Percentiles rank a stretch among this genome's conserved stretches.
Evolutionary conservation across 2,797 vertebrate genomes (phyloP).

Genomic region (Squalus acanthias): DNA sequence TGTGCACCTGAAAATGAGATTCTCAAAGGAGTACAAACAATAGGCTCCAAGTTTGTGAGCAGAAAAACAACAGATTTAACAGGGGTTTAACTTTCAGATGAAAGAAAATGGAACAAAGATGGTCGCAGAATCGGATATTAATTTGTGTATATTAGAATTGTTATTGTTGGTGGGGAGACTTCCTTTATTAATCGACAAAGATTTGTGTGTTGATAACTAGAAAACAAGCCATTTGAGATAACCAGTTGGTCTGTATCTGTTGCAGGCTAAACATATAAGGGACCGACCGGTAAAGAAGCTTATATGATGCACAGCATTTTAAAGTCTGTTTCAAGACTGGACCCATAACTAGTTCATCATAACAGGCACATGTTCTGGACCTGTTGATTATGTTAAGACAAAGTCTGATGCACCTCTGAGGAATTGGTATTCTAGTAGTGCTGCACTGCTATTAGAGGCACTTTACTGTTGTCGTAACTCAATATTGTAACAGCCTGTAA

Average conservation of each 20-base stretch:
- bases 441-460: neutral
- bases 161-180: neutral
- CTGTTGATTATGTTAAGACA: neutral
- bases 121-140: neutral
- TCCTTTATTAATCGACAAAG: conserved; percentile 5
- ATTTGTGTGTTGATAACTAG: neutral
- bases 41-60: neutral
- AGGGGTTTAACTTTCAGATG: neutral
- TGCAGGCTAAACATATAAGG: neutral
- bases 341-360: neutral
- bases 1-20: conserved; percentile 10
- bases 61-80: neutral
- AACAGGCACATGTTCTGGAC: neutral
- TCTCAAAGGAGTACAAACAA: neutral
- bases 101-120: neutral
- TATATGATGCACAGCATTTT: neutral
- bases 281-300: neutral
- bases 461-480: neutral
- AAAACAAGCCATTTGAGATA: neutral
- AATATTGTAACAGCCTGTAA: neutral
- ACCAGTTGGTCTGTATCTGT: neutral
- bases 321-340: neutral
- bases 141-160: neutral
- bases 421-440: neutral
- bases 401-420: neutral